Conservation (phyloP, 2,888 invertebrate genomes). For the Erpobdella octoculata region DNA sequence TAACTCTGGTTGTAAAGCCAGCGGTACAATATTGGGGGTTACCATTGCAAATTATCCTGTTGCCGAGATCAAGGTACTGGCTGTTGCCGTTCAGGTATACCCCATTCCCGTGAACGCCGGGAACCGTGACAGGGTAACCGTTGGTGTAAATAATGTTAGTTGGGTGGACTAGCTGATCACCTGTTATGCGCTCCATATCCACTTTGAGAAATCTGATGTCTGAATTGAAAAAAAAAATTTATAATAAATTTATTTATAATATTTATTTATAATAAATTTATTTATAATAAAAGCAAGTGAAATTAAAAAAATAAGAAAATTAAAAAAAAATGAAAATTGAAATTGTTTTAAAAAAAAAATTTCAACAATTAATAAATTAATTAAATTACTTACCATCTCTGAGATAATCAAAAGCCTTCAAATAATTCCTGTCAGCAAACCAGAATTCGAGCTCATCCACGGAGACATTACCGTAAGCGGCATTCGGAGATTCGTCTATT, state of each 20-base stretch:
- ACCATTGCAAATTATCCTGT: slow-evolving; percentile 44
- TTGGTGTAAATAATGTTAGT: slow-evolving; percentile 27
- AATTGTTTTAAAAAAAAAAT: background rate
- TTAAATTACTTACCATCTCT: slow-evolving; percentile 20
- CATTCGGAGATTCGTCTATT: slow-evolving; percentile 14
- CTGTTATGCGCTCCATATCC: slow-evolving; percentile 36
- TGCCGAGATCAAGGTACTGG: slow-evolving; percentile 47
- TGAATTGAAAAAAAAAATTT: slow-evolving; percentile 25
- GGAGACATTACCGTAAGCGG: slow-evolving; percentile 34
- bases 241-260: background rate
- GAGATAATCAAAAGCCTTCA: slow-evolving; percentile 29
- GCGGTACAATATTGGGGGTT: slow-evolving; percentile 45
- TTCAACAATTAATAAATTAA: background rate
- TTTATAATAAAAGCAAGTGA: background rate
- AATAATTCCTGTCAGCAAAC: slow-evolving; percentile 44
- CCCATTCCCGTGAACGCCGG: slow-evolving; percentile 30
- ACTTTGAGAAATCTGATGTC: slow-evolving; percentile 37
- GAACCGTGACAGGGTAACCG: slow-evolving; percentile 28
- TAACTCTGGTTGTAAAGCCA: slow-evolving; percentile 45
- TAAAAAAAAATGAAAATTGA: background rate
- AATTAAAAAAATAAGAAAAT: background rate
- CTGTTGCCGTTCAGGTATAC: slow-evolving; percentile 41
- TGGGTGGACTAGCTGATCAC: slow-evolving; percentile 28
- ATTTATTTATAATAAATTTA: background rate
- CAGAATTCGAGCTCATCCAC: slow-evolving; percentile 48